Percentiles rank a stretch among this genome's conserved stretches.
Evolutionary conservation across 2,888 invertebrate species (phyloP).

Genomic region (Homarus gammarus): DNA sequence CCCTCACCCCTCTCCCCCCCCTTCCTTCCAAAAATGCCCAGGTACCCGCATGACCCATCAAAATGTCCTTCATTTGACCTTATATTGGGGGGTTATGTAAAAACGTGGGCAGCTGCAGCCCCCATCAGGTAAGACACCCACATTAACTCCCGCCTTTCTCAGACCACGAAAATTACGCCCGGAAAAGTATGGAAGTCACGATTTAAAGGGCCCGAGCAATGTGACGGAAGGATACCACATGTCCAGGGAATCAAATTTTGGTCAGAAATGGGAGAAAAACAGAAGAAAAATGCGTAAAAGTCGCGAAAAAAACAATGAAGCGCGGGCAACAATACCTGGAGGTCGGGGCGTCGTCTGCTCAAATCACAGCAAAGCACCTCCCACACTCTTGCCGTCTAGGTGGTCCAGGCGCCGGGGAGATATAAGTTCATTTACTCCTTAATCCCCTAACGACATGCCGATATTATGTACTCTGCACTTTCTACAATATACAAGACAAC

Average conservation of each 20-base stretch:
- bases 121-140: conserved; percentile 41
- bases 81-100: conserved; percentile 52
- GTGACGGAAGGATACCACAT: neutral
- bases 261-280: neutral
- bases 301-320: conserved; percentile 28
- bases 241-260: neutral
- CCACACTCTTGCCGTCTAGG: conserved; percentile 49
- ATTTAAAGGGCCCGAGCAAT: no score
- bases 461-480: neutral
- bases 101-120: conserved; percentile 58
- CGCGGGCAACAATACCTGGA: conserved; percentile 17
- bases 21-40: conserved; percentile 42
- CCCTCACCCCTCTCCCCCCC: neutral
- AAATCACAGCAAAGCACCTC: conserved; percentile 58
- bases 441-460: no score
- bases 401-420: neutral
- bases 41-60: conserved; percentile 64
- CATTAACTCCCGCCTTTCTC: conserved; percentile 8
- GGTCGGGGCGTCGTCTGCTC: conserved; percentile 50
- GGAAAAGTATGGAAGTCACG: no score
- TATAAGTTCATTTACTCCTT: no score
- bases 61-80: conserved; percentile 57
- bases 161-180: neutral
- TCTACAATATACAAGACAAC: conserved; percentile 2
- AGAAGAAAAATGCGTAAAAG: neutral